Percentiles rank a stretch among this genome's conserved stretches.
Evolutionary conservation across 2,888 invertebrate species (phyloP).

Genomic region (Lycophotia porphyrea): DNA sequence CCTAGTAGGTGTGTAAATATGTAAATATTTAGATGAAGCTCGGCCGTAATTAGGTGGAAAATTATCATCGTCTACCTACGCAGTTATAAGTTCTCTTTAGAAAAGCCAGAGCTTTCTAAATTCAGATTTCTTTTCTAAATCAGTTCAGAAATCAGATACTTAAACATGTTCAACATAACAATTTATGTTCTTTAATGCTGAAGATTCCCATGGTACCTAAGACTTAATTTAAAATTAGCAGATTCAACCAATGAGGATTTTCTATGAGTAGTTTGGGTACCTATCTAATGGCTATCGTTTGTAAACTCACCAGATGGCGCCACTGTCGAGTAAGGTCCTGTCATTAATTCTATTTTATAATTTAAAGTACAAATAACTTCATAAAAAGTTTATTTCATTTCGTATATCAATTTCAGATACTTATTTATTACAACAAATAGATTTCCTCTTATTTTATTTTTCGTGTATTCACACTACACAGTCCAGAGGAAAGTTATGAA

Average conservation of each 20-base stretch:
- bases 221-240: not conserved
- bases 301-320: too few species aligned
- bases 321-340: too few species aligned
- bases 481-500: not conserved
- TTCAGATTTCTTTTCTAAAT: not conserved
- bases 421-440: too few species aligned
- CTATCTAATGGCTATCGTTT: too few species aligned
- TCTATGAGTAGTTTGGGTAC: too few species aligned
- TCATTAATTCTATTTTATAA: too few species aligned
- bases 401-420: too few species aligned
- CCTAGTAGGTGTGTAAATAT: not conserved
- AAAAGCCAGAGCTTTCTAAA: not conserved
- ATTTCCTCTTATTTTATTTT: too few species aligned
- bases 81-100: not conserved
- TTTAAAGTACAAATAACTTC: too few species aligned
- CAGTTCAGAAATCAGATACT: not conserved
- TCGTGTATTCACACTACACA: too few species aligned
- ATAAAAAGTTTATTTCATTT: too few species aligned
- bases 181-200: not conserved
- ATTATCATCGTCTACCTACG: not conserved
- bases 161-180: not conserved
- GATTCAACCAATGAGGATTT: not conserved
- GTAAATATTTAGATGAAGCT: conserved; percentile 27
- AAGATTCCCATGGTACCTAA: not conserved
- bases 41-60: not conserved